phyloP scores from a whole-genome alignment of 1,140 invertebrate genomes.

The Stegodyphus mimosarum region DNA sequence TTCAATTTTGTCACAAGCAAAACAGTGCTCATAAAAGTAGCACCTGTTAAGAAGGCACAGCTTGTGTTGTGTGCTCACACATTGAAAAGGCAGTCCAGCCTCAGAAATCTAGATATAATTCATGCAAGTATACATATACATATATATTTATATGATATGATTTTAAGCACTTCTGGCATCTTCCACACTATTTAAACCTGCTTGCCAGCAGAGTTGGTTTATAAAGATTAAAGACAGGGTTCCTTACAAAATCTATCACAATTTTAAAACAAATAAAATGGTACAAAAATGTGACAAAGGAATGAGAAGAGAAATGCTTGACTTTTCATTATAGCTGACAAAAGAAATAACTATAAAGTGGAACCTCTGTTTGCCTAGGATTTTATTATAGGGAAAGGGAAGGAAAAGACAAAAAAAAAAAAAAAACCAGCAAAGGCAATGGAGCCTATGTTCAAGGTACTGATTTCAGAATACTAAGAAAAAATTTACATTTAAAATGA shows the following conservation, averaged over 20 bases:
- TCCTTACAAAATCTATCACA: no score
- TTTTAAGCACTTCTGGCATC: constrained; percentile 47
- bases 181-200: constrained; percentile 9
- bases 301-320: no score
- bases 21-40: constrained; percentile 57
- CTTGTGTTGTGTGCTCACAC: constrained; percentile 56
- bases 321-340: background rate
- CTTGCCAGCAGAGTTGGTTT: background rate
- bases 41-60: constrained; percentile 59
- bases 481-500: no score
- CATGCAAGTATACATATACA: constrained; percentile 36
- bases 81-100: constrained; percentile 7
- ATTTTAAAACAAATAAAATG: no score
- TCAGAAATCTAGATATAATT: constrained; percentile 23
- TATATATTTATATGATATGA: constrained; percentile 57
- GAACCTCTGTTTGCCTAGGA: background rate
- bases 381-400: background rate
- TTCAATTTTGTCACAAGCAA: constrained; percentile 58
- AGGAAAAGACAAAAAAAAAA: background rate
- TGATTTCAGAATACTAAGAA: no score
- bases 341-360: background rate
- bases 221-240: background rate
- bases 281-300: no score
- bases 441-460: no score
- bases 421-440: no score